Base-by-base conservation (phyloP, 1,140 invertebrate genomes). In the Zaprionus gabonicus region DNA sequence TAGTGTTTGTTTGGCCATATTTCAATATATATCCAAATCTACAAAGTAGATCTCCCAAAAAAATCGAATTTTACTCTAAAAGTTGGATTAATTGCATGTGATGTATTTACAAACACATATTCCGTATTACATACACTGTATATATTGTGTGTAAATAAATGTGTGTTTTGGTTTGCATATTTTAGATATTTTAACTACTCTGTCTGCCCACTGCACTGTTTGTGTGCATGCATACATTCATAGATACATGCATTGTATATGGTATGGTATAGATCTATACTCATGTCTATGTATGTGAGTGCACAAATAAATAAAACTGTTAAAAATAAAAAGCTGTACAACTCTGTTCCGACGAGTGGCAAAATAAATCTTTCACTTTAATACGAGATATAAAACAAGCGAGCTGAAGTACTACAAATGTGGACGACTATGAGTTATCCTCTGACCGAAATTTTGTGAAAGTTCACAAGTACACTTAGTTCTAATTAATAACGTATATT, bases 361-460 rank as follows among this genome's bases (percentile, higher is more conserved):
- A 36, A 63, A 70, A 70, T 25, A 62, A 53, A 55, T 60, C 25
- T 23, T 44, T 23, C 17, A 62, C 20, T 46, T 25, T 31, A 55
- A 12, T 63, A 34, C 7, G 20, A 71, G 51, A 34, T 38, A 28
- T 7, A 53, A 62, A 53, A 27, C 6, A 60, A 44, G 13, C 20
- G 1, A 27, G n/a, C 51, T 56, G 1, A 41, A 15, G 2, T 4
- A 4, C 0, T 2, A 25, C 3, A 59, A 25, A 4, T 17, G 4
- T 38, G 7, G 3, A 25, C 4, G n/a, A 31, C 58, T 70, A 23
- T 2, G 0, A 44, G 34, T 44, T 62, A 34, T 17, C 25, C 38
- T 44, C 25, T 44, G 31, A n/a, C n/a, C 1, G 41, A 28, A 53
- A 53, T 53, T 1, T 25, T 27, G 9, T 9, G 31, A 10, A 10